These are phyloP conservation scores for Phalanger gymnotis DNA, from an alignment of 2,797 vertebrate species.

Conservation along the genomic window DNA sequence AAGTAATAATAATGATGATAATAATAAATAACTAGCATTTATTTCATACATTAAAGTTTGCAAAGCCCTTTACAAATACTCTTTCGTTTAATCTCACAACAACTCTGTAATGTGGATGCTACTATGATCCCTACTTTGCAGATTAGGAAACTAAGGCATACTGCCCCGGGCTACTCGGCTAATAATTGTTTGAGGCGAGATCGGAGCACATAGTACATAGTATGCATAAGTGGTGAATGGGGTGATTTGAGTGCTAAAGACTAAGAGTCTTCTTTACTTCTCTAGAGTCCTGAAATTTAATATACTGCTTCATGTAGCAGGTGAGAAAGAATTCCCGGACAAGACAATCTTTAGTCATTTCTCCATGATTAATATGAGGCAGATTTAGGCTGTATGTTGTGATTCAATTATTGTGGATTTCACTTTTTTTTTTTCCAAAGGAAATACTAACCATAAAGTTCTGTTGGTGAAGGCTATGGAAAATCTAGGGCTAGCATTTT, in stretches of 20 bases:
- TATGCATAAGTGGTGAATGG: background rate
- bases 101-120: background rate
- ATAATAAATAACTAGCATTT: background rate
- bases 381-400: background rate
- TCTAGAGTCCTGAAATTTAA: background rate
- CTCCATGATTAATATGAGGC: background rate
- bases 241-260: background rate
- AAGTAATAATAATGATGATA: background rate
- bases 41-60: background rate
- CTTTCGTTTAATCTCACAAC: background rate
- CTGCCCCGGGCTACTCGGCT: background rate
- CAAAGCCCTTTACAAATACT: background rate
- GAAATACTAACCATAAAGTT: background rate
- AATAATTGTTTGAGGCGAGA: background rate
- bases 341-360: background rate
- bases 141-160: background rate
- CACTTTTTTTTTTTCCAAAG: constrained; percentile 23
- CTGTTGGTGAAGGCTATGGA: background rate
- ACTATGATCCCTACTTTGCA: background rate
- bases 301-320: background rate
- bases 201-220: background rate
- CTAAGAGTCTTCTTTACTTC: background rate
- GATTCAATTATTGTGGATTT: background rate
- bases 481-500: background rate
- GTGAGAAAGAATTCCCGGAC: background rate